Conservation (phyloP, 1,140 invertebrate species). For the Drosophila eugracilis region DNA sequence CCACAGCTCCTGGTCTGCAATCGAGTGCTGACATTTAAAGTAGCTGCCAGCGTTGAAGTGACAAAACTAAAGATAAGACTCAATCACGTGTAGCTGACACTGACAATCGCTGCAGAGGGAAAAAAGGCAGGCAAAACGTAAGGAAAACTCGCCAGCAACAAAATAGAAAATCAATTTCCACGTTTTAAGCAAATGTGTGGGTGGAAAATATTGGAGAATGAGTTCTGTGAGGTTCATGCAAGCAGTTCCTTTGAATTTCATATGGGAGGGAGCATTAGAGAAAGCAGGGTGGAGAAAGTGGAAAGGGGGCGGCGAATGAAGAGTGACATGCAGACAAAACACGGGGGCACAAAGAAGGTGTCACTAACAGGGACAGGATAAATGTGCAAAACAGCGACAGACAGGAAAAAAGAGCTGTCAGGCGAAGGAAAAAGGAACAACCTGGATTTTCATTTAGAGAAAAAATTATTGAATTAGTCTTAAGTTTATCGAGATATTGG, state of each 20-base stretch:
- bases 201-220: background rate
- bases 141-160: slow-evolving; percentile 57
- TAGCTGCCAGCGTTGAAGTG: slow-evolving; percentile 80
- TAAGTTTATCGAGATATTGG: background rate
- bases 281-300: background rate
- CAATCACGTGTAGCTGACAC: slow-evolving; percentile 80
- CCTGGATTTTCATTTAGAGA: background rate
- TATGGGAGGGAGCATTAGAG: slow-evolving; percentile 45
- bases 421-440: slow-evolving; percentile 5
- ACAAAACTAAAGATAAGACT: slow-evolving; percentile 83
- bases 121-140: slow-evolving; percentile 5
- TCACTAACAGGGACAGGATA: slow-evolving; percentile 81
- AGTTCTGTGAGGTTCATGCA: slow-evolving; percentile 56
- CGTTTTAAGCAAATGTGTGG: slow-evolving; percentile 63
- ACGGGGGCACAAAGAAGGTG: slow-evolving; percentile 77
- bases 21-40: slow-evolving; percentile 77
- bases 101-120: slow-evolving; percentile 57
- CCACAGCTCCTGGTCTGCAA: slow-evolving; percentile 13
- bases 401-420: slow-evolving; percentile 76
- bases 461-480: background rate
- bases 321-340: slow-evolving; percentile 77
- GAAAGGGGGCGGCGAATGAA: slow-evolving; percentile 58
- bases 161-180: slow-evolving; percentile 83
- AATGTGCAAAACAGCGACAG: slow-evolving; percentile 79
- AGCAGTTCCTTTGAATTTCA: slow-evolving; percentile 79